phyloP scores from a whole-genome alignment of 2,797 vertebrate species.

The Chromobotia macracanthus region DNA sequence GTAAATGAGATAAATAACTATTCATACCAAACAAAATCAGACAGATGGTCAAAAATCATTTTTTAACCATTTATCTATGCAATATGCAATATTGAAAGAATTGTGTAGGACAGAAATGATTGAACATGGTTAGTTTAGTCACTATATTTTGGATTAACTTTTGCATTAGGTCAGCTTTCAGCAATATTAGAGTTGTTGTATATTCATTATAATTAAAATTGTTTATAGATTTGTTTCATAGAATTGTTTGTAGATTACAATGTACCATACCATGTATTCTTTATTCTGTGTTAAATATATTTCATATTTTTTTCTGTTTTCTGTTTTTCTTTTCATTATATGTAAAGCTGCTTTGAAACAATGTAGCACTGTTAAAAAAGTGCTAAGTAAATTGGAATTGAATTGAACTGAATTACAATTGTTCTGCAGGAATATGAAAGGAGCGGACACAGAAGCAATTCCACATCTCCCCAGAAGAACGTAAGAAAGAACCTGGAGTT shows the following conservation, averaged over 20 bases:
- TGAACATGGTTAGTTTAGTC: too few relatives aligned
- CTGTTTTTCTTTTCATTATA: too few relatives aligned
- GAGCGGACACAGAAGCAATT: constrained; percentile 82
- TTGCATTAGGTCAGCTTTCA: background rate
- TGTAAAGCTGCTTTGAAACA: too few relatives aligned
- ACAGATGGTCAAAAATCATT: background rate
- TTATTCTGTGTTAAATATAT: too few relatives aligned
- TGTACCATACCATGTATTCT: too few relatives aligned
- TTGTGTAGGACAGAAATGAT: too few relatives aligned
- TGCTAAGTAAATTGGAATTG: too few relatives aligned
- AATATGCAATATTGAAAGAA: too few relatives aligned
- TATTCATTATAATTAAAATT: background rate
- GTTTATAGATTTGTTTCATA: constrained; percentile 53
- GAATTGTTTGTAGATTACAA: background rate
- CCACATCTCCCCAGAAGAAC: constrained; percentile 87
- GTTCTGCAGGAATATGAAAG: constrained; percentile 90
- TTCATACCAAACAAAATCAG: background rate
- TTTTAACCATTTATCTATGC: too few relatives aligned
- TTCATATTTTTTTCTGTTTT: too few relatives aligned
- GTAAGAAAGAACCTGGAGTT: constrained; percentile 94
- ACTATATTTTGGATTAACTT: background rate
- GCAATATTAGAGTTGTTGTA: background rate
- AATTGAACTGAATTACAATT: too few relatives aligned
- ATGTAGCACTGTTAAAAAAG: too few relatives aligned
- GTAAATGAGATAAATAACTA: background rate